Conservation (phyloP, 2,888 invertebrate genomes). For the Calliopum simillimum region DNA sequence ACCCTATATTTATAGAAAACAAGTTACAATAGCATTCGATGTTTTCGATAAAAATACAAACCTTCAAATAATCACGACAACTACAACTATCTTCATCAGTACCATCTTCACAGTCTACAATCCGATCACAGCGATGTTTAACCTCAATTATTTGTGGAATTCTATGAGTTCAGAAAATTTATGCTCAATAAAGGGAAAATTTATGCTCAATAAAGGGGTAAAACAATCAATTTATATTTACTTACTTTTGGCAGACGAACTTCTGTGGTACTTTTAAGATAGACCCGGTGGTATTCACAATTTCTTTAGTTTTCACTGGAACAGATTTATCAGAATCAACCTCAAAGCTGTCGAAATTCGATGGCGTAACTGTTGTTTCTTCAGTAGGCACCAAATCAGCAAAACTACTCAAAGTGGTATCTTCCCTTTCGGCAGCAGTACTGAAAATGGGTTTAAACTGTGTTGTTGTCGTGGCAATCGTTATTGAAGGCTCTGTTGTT, state of each 20-base stretch:
- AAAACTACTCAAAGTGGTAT: not conserved
- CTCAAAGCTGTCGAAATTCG: not conserved
- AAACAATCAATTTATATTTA: not conserved
- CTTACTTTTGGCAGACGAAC: conserved; percentile 58
- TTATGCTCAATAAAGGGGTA: not conserved
- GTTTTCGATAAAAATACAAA: conserved; percentile 21
- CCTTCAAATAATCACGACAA: conserved; percentile 77
- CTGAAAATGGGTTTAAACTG: too few relatives aligned
- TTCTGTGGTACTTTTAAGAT: conserved; percentile 48
- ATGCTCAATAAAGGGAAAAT: not conserved
- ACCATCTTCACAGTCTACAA: conserved; percentile 84
- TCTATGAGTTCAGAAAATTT: conserved; percentile 66
- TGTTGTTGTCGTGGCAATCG: conserved; percentile 9
- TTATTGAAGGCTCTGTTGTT: conserved; percentile 25
- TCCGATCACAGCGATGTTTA: conserved; percentile 74
- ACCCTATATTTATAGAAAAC: conserved; percentile 45
- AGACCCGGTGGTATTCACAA: conserved; percentile 16
- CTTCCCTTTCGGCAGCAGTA: too few relatives aligned
- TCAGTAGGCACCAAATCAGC: not conserved
- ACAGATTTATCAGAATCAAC: conserved; percentile 18
- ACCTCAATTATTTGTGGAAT: conserved; percentile 75
- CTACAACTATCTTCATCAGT: conserved; percentile 81
- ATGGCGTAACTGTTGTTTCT: not conserved
- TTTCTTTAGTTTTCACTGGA: conserved; percentile 1
- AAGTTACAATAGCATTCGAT: not conserved